A percentile compares a stretch with the other conserved stretches of the same genome.
phyloP scores from a whole-genome alignment of 2,797 vertebrate genomes.

The Scomberomorus guttatus region DNA sequence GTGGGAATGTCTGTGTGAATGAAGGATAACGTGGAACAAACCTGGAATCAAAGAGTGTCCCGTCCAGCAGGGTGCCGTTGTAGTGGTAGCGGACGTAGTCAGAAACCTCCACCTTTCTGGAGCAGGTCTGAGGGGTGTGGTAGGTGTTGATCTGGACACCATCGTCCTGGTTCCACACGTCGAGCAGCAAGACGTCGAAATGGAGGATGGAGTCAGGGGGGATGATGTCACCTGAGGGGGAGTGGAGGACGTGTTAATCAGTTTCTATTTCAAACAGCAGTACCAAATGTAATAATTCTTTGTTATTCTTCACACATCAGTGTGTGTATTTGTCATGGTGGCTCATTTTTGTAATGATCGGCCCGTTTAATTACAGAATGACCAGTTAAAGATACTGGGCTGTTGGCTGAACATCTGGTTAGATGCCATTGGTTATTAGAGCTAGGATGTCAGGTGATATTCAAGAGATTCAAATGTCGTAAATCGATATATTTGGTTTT shows the following conservation, averaged over 20 bases:
- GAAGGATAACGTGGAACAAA: conserved; percentile 29
- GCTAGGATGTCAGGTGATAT: too few species aligned
- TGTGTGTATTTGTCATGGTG: too few species aligned
- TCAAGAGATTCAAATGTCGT: too few species aligned
- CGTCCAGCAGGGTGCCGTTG: conserved; percentile 95
- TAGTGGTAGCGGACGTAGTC: conserved; percentile 98
- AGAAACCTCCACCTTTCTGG: conserved; percentile 93
- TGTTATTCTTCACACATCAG: too few species aligned
- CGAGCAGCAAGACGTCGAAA: conserved; percentile 95
- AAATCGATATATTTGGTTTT: too few species aligned
- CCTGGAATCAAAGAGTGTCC: conserved; percentile 95
- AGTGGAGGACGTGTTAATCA: background rate
- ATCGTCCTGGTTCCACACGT: conserved; percentile 96
- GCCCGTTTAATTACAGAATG: too few species aligned
- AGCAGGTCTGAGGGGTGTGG: conserved; percentile 88
- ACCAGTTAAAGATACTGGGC: too few species aligned
- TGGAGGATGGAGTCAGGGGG: conserved; percentile 93
- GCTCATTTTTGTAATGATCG: too few species aligned
- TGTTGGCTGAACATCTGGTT: too few species aligned
- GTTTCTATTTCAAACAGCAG: too few species aligned
- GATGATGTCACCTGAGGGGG: conserved; percentile 90
- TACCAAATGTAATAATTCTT: too few species aligned
- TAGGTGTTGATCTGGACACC: conserved; percentile 92
- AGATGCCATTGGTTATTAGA: too few species aligned
- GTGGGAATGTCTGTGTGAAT: background rate